Base-by-base conservation (phyloP, 2,888 invertebrate genomes). In the Stenichneumon culpator region DNA sequence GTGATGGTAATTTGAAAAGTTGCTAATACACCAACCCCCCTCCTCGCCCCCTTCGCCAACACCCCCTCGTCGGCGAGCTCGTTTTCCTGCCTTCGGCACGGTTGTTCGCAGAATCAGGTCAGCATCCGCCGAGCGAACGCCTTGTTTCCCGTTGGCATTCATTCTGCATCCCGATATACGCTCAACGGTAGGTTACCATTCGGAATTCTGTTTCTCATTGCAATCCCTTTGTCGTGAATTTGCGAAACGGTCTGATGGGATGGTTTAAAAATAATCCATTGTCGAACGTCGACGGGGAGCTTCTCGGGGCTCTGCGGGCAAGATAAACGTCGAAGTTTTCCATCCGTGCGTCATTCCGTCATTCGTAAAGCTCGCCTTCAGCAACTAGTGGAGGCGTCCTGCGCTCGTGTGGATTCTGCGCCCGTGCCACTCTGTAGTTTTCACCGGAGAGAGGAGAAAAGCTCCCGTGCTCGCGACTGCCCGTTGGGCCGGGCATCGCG, bases 1-100 rank as follows among this genome's bases (percentile, higher is more conserved):
- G 63, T 68, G 54, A 57, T 50, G 60, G 72, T 81, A 85, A 85
- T 82, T 85, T 75, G 79, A 85, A 85, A 85, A 85, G 79, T 82
- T 75, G 57, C 67, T 60, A 75, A 82, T 79, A 79, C 67, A 3
- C 65, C 54, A n/a, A 25, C 36, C 6, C 16, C 9, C 36, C 11
- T 22, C 3, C 16, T 28, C 22, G 2, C 14, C 9, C 6, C 60
- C 5, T 25, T 9, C 28, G 25, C 9, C 39, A 2, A 11, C 44
- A 44, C 11, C 36, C 32, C 36, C 19, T 3, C 11, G n/a, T 14
- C 28, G 32, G 6, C 68, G 68, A 3, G 19, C 68, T n/a, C 68
- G 68, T 39, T 39, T 22, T 6, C 44, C 39, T 44, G n/a, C 22
- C 19, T 22, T 36, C 5, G 60, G 39, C 32, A 11, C 36, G 44